A percentile compares a stretch with the other conserved stretches of the same genome.
Conservation (phyloP, 1,140 invertebrate genomes). For the Atopsyche davidsoni region DNA sequence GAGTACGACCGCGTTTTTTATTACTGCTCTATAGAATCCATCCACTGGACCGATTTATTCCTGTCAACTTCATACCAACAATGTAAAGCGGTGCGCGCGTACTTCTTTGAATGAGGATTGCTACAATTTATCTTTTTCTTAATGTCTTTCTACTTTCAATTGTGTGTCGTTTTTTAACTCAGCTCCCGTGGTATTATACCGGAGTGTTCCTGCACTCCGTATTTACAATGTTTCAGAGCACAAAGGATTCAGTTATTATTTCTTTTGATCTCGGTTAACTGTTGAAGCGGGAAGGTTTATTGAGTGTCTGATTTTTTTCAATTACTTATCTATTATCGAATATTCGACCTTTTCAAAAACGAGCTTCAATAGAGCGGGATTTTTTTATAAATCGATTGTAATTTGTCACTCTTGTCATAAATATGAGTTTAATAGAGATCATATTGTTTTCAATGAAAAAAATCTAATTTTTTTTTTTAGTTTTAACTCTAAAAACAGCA, state of each 20-base stretch:
- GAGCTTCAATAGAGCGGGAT: slow-evolving; percentile 12
- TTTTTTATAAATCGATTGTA: slow-evolving; percentile 26
- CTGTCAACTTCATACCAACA: slow-evolving; percentile 27
- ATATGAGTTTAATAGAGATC: too few species aligned
- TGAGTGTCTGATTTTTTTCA: slow-evolving; percentile 27
- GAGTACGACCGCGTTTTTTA: neutral
- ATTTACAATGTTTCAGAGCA: slow-evolving; percentile 7
- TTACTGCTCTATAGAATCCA: slow-evolving; percentile 11
- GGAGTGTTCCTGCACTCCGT: slow-evolving; percentile 5
- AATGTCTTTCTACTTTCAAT: slow-evolving; percentile 30
- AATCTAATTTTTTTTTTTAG: too few species aligned
- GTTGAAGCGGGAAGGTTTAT: slow-evolving; percentile 22
- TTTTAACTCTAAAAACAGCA: too few species aligned
- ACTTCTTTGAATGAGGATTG: slow-evolving; percentile 15
- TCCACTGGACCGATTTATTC: slow-evolving; percentile 29
- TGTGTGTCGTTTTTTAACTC: slow-evolving; percentile 20
- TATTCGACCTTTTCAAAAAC: slow-evolving; percentile 26
- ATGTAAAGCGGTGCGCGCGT: neutral
- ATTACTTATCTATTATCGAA: slow-evolving; percentile 30
- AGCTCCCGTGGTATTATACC: slow-evolving; percentile 15
- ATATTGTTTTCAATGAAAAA: too few species aligned
- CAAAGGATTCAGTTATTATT: slow-evolving; percentile 20
- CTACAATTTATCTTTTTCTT: slow-evolving; percentile 28
- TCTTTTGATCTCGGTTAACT: slow-evolving; percentile 22
- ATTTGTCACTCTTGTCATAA: slow-evolving; percentile 30